Base-by-base conservation (phyloP, 2,888 invertebrate genomes). In the Epicampocera succincta region DNA sequence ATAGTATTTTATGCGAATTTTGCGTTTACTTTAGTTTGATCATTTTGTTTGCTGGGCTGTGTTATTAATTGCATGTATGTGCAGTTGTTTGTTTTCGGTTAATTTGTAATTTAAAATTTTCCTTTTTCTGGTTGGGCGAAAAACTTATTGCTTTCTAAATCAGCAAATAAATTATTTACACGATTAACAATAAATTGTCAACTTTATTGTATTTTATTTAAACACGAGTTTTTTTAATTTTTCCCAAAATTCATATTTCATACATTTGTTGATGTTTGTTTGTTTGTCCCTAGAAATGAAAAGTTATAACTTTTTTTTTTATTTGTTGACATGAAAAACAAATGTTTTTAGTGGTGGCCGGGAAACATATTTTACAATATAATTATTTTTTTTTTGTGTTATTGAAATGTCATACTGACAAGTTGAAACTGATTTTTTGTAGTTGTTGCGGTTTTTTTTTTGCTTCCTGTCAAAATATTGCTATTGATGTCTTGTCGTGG, bases 91-190 rank as follows among this genome's bases (percentile, higher is more conserved):
- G 54, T 8, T 15, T 8, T 66, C 46, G 50, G n/a, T 13, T 81
- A 48, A 66, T 80, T 58, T 75, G 38, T 71, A 66, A 63, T 74
- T 65, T 48, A 15, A 54, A 48, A 13, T 63, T 73, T 68, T 68
- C n/a, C 44, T 68, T 52, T 52, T 42, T 58, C 65, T 46, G 21
- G 13, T 52, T 13, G 9, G 33, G 29, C 33, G 29, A n/a, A 21
- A 21, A 48, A 15, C 54, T 68, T 50, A 9, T 50, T 48, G 17
- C 25, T 60, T 60, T 48, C 21, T 21, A n/a, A 25, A 6, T 11
- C 17, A 58, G 42, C 8, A 50, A 58, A 66, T 52, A 52, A 75
- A 60, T 71, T 60, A 52, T 52, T 33, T 61, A 60, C 54, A 79
- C 40, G 54, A 66, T 72, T 66, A 29, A 65, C 56, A 58, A 52